A percentile compares a stretch with the other conserved stretches of the same genome.
Conservation (phyloP, 2,888 invertebrate species). For the Dryadula phaetusa region DNA sequence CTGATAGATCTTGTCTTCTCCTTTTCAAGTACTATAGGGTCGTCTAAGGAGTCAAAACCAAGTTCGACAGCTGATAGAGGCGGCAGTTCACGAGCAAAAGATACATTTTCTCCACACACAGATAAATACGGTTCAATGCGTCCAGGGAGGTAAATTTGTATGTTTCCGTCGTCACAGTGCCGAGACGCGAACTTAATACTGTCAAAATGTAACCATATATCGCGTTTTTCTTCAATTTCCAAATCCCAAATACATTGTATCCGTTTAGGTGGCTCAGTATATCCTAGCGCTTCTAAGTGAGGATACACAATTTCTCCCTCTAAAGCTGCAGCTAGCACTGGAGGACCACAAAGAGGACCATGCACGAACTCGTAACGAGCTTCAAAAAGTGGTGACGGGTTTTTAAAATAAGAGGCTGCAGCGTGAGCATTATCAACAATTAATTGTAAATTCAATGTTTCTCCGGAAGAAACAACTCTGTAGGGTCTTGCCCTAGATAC, state of each 20-base stretch:
- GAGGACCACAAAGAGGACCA: conserved; percentile 94
- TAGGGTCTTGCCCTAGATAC: conserved; percentile 85
- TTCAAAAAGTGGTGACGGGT: conserved; percentile 92
- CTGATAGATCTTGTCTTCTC: conserved; percentile 86
- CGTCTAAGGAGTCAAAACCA: conserved; percentile 84
- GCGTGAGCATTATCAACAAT: conserved; percentile 94
- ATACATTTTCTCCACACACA: conserved; percentile 94
- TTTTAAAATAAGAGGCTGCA: conserved; percentile 94
- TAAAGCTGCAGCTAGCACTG: conserved; percentile 90
- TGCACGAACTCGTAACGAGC: conserved; percentile 95
- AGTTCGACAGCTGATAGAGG: conserved; percentile 91
- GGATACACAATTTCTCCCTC: conserved; percentile 96
- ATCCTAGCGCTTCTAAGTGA: conserved; percentile 90
- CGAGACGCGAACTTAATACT: conserved; percentile 93
- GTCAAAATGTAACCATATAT: conserved; percentile 94
- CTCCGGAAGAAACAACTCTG: conserved; percentile 90
- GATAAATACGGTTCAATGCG: conserved; percentile 90
- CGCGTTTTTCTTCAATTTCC: conserved; percentile 91
- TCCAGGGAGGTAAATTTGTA: conserved; percentile 91
- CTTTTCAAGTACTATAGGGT: conserved; percentile 84
- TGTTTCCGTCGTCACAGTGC: conserved; percentile 93
- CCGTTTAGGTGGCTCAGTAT: conserved; percentile 87
- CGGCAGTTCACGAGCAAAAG: conserved; percentile 90
- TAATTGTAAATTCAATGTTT: conserved; percentile 91
- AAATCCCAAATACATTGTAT: conserved; percentile 93